phyloP scores from a whole-genome alignment of 2,113 vertebrate species.

The Cephalopholis sonnerati region DNA sequence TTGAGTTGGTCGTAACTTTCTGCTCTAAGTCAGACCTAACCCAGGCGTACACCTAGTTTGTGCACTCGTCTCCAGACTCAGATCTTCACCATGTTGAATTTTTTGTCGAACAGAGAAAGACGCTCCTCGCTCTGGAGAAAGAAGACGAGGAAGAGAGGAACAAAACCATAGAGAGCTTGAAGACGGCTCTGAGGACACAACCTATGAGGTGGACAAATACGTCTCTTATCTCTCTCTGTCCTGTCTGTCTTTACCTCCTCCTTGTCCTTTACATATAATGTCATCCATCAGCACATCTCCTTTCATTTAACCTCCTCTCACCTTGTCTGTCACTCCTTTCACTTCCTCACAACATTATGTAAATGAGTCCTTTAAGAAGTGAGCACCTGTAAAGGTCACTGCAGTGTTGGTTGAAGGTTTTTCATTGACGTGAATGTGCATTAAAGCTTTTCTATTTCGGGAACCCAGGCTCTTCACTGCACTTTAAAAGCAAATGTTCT shows the following conservation, averaged over 20 bases:
- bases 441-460: constrained; percentile 18
- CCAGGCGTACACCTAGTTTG: too few species aligned
- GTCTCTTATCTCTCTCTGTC: not conserved
- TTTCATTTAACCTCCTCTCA: constrained; percentile 26
- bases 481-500: constrained; percentile 13
- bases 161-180: constrained; percentile 97
- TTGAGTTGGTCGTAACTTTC: too few species aligned
- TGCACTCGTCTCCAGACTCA: too few species aligned
- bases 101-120: constrained; percentile 89
- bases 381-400: constrained; percentile 38
- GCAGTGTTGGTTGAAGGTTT: not conserved
- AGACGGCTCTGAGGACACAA: constrained; percentile 97
- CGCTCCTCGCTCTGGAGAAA: constrained; percentile 94
- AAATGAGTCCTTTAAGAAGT: constrained; percentile 44
- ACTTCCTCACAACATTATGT: constrained; percentile 15
- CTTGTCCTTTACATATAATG: constrained; percentile 12
- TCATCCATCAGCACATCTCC: constrained; percentile 18
- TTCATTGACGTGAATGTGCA: constrained; percentile 7
- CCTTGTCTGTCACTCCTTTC: constrained; percentile 19
- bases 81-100: not conserved
- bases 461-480: not conserved
- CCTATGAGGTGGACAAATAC: constrained; percentile 91
- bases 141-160: constrained; percentile 98
- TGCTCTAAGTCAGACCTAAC: too few species aligned
- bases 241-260: not conserved